Evolutionary conservation across 2,888 invertebrate genomes (phyloP).

Genomic region (Drosophila pegasa): DNA sequence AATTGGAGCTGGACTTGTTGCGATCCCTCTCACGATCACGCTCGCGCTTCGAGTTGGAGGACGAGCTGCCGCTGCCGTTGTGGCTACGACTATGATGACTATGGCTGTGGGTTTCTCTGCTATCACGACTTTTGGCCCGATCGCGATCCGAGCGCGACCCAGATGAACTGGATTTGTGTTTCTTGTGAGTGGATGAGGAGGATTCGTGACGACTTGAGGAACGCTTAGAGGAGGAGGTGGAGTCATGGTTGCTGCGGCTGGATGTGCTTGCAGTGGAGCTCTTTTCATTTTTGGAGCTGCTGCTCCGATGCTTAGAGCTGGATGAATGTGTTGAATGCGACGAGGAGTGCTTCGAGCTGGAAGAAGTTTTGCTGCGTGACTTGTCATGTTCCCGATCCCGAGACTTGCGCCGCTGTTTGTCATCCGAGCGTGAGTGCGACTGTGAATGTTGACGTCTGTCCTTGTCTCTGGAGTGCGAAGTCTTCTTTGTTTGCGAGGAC

Average conservation of each 20-base stretch:
- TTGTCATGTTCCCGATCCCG: constrained; percentile 60
- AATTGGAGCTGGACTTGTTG: constrained; percentile 50
- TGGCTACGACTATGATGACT: constrained; percentile 57
- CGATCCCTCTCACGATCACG: constrained; percentile 55
- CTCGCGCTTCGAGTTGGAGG: constrained; percentile 55
- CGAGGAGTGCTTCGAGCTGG: constrained; percentile 71
- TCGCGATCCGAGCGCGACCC: constrained; percentile 67
- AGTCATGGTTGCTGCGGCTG: constrained; percentile 58
- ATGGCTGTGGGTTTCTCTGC: constrained; percentile 48
- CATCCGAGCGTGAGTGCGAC: constrained; percentile 47
- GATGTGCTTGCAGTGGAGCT: constrained; percentile 50
- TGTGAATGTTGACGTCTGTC: constrained; percentile 49
- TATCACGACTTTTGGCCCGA: constrained; percentile 31
- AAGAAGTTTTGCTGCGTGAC: constrained; percentile 60
- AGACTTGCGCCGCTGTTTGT: constrained; percentile 56
- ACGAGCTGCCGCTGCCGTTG: constrained; percentile 48
- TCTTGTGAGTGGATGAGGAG: constrained; percentile 42
- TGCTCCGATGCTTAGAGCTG: constrained; percentile 63
- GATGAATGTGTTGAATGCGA: constrained; percentile 59
- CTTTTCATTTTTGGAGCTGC: constrained; percentile 66
- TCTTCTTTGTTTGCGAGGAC: constrained; percentile 78
- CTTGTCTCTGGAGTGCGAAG: constrained; percentile 48
- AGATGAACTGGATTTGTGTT: constrained; percentile 67
- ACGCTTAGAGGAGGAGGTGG: constrained; percentile 55
- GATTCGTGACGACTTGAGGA: constrained; percentile 60